Base-by-base conservation (phyloP, 1,140 invertebrate species). In the Samia ricini region DNA sequence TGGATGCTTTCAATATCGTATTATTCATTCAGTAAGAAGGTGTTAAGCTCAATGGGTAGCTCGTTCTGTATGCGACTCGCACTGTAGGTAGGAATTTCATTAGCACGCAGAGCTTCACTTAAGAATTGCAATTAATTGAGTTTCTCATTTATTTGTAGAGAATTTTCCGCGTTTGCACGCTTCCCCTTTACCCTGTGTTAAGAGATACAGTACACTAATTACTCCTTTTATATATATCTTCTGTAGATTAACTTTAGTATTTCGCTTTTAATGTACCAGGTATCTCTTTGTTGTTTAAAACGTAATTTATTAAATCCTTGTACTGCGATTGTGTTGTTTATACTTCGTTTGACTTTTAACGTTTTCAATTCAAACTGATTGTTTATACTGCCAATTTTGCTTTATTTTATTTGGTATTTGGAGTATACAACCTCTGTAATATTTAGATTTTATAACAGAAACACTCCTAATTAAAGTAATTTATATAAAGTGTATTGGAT, bases 141-240 rank as follows among this genome's bases (percentile, higher is more conserved):
- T 57, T 57, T 26, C 54, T 24, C 54, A 42, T 57, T 57, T 57
- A 57, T 57, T 57, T 57, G 56, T 57, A 8, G 26, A 19, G 56
- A 36, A 36, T 57, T 57, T 36, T 42, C 22, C 52, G 21, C 56
- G 8, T 57, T 57, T 36, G 19, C 26, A 10, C 51, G 51, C 51
- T 8, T 48, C 21, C 20, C 51, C 10, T 52, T 23, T 52, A 12
- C 19, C 51, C 22, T 52, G 51, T 52, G 12, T 52, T 52, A 52
- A 22, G 20, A 48, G 10, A 52, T 22, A 12, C 21, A 52, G 51
- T 23, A 22, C 21, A 22, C 19, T 51, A 51, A 51, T 51, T 51
- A 51, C 50, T 22, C 50, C 50, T 51, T 21, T 51, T 22, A 51
- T 42, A 42, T 42, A 15, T 42, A 29, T 4, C n/a, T n/a, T 42